These are phyloP conservation scores for Cardiocondyla obscurior DNA, from an alignment of 1,140 invertebrate genomes.

Conservation along the genomic window DNA sequence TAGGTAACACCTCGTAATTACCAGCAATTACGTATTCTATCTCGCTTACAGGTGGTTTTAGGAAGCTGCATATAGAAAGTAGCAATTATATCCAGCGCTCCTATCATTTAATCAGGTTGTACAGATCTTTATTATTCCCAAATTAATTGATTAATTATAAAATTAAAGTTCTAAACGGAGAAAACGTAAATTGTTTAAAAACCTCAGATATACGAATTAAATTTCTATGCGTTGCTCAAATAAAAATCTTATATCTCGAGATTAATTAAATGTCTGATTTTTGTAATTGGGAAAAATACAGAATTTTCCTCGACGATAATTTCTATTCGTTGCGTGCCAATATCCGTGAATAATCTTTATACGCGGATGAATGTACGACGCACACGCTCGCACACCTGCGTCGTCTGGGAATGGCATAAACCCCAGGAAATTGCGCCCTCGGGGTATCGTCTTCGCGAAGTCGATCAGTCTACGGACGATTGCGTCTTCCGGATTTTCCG, in stretches of 20 bases:
- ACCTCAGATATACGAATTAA: not conserved
- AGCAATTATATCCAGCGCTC: not conserved
- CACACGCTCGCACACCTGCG: constrained; percentile 57
- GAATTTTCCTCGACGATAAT: constrained; percentile 7
- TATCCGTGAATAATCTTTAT: constrained; percentile 54
- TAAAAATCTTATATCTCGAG: not conserved
- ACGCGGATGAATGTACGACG: constrained; percentile 57
- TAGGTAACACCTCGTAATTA: constrained; percentile 52
- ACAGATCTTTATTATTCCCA: not conserved
- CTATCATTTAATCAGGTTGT: not conserved
- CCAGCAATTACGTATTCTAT: constrained; percentile 42
- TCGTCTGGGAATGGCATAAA: constrained; percentile 62
- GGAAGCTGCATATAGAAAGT: not conserved
- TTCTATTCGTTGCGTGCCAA: constrained; percentile 47
- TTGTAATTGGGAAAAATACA: not conserved
- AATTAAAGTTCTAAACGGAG: not conserved
- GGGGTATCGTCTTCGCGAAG: constrained; percentile 68
- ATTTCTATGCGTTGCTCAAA: not conserved
- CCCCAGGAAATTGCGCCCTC: constrained; percentile 68
- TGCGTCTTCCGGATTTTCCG: constrained; percentile 63
- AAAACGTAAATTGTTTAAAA: not conserved
- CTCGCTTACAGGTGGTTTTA: constrained; percentile 22
- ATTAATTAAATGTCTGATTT: constrained; percentile 1
- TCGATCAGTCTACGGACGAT: constrained; percentile 66
- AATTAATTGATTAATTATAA: not conserved